A percentile compares a stretch with the other conserved stretches of the same genome.
These are phyloP conservation scores for Brienomyrus longianalis DNA, from an alignment of 2,113 vertebrate genomes.

Conservation along the genomic window DNA sequence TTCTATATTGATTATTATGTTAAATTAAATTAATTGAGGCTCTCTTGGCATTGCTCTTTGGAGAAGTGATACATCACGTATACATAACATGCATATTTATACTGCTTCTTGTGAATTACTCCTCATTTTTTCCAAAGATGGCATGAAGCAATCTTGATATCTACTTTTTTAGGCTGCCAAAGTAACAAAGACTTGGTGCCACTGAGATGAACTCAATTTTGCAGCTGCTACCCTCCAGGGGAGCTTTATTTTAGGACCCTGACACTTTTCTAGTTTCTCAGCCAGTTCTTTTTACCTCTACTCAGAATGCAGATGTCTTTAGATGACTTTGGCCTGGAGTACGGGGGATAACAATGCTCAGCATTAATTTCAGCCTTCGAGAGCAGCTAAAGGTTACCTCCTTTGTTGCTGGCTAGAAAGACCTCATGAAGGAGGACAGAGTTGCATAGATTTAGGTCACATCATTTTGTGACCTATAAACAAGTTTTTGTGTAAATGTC, in stretches of 20 bases:
- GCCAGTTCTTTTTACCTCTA: background rate
- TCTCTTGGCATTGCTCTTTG: background rate
- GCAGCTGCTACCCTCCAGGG: background rate
- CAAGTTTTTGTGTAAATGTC: background rate
- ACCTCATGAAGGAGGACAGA: background rate
- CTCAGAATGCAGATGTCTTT: background rate
- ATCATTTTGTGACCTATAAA: background rate
- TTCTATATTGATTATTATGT: background rate
- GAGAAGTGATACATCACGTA: background rate
- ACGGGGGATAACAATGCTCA: background rate
- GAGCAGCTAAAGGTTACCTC: background rate
- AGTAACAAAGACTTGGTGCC: background rate
- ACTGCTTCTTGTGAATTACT: background rate
- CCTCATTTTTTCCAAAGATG: background rate
- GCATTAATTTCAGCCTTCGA: background rate
- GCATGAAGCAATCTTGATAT: background rate
- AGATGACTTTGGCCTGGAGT: background rate
- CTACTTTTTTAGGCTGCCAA: background rate
- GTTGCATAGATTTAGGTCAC: background rate
- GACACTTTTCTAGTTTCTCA: background rate
- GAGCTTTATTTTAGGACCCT: constrained; percentile 6
- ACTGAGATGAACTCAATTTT: constrained; percentile 2
- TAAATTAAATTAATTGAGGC: background rate
- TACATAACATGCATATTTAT: background rate
- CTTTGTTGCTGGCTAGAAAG: background rate